phyloP scores from a whole-genome alignment of 2,113 vertebrate genomes.

The Poeciliopsis prolifica region DNA sequence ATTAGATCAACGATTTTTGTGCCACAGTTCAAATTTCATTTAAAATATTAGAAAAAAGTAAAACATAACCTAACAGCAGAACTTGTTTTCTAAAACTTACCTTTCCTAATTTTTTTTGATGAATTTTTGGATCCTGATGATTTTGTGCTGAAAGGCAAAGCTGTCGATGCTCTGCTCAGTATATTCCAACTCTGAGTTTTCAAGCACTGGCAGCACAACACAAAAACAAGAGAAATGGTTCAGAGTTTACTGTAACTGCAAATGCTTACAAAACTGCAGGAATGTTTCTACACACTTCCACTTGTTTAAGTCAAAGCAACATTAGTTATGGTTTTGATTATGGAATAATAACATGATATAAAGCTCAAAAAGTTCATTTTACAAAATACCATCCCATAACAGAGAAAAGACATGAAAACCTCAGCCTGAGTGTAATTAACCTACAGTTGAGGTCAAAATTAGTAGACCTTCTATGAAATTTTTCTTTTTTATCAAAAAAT shows the following conservation, averaged over 20 bases:
- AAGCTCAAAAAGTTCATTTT: too few species aligned
- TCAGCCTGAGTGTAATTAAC: too few species aligned
- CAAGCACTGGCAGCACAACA: constrained; percentile 52
- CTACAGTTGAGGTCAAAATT: too few species aligned
- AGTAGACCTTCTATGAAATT: too few species aligned
- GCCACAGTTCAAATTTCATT: constrained; percentile 7
- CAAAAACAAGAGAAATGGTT: not conserved
- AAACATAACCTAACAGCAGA: not conserved
- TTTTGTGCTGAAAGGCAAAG: constrained; percentile 63
- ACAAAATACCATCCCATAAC: too few species aligned
- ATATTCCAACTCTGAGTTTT: constrained; percentile 54
- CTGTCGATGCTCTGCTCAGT: constrained; percentile 49
- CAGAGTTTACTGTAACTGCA: too few species aligned
- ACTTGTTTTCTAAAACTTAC: constrained; percentile 37
- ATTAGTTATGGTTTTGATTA: too few species aligned
- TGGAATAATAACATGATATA: too few species aligned
- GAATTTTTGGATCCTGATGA: constrained; percentile 68
- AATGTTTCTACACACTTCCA: too few species aligned
- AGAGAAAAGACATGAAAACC: too few species aligned
- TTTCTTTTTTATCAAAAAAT: too few species aligned
- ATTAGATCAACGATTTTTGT: not conserved
- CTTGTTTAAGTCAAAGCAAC: too few species aligned
- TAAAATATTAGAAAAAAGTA: not conserved
- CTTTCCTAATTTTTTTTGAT: constrained; percentile 45
- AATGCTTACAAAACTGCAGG: not conserved